Evolutionary conservation across 2,797 vertebrate genomes (phyloP).

Genomic region (Pelobates cultripes): DNA sequence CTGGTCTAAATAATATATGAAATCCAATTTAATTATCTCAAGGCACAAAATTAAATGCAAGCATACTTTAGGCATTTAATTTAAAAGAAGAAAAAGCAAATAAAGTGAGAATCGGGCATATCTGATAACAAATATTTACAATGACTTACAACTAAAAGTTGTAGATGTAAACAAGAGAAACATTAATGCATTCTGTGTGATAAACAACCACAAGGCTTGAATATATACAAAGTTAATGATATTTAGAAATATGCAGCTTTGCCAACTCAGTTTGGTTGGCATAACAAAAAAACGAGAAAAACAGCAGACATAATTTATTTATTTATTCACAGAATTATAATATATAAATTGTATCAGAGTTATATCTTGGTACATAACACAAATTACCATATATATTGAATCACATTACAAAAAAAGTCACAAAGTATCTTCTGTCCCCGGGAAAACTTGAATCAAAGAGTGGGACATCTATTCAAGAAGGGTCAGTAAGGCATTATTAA

Average conservation of each 20-base stretch:
- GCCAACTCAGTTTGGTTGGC: slow-evolving; percentile 29
- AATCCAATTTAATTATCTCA: too few species aligned
- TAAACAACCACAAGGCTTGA: not conserved
- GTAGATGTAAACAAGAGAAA: not conserved
- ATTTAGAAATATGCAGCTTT: slow-evolving; percentile 29
- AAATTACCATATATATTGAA: slow-evolving; percentile 55
- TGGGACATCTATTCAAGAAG: not conserved
- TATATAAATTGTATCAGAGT: slow-evolving; percentile 53
- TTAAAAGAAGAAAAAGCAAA: too few species aligned
- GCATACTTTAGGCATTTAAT: too few species aligned
- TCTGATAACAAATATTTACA: too few species aligned
- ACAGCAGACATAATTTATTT: slow-evolving; percentile 43
- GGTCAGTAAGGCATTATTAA: not conserved
- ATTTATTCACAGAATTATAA: slow-evolving; percentile 51
- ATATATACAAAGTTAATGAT: slow-evolving; percentile 32
- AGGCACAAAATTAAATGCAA: too few species aligned
- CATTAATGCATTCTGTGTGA: not conserved
- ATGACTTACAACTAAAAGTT: not conserved
- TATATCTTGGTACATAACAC: slow-evolving; percentile 47
- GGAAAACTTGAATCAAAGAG: slow-evolving; percentile 15
- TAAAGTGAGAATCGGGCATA: too few species aligned
- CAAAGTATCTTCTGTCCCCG: slow-evolving; percentile 25
- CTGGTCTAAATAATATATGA: too few species aligned
- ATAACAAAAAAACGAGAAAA: slow-evolving; percentile 34
- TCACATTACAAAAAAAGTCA: slow-evolving; percentile 41